Conservation (phyloP, 2,888 invertebrate species). For the Carcina quercana region DNA sequence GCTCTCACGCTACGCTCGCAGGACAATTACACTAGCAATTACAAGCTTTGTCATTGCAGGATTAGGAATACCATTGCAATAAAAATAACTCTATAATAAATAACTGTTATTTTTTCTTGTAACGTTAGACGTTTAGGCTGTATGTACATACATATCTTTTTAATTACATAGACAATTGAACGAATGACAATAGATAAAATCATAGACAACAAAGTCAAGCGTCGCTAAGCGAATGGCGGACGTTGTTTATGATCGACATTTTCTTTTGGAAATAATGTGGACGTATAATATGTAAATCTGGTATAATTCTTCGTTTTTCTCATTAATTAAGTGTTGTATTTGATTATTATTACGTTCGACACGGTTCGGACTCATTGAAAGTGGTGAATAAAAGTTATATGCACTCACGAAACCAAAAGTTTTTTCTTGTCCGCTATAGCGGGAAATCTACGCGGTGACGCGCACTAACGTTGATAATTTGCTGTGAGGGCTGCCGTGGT, state of each 20-base stretch:
- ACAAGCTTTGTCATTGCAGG: too few species aligned
- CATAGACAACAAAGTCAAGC: slow-evolving; percentile 49
- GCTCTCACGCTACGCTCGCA: too few species aligned
- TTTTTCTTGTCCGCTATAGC: slow-evolving; percentile 54
- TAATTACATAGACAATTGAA: slow-evolving; percentile 1
- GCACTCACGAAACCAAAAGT: slow-evolving; percentile 29
- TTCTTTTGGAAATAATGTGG: slow-evolving; percentile 49
- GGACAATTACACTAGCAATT: too few species aligned
- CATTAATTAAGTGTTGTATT: slow-evolving; percentile 11
- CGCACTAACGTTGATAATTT: slow-evolving; percentile 54
- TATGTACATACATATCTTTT: too few species aligned
- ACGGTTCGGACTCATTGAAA: slow-evolving; percentile 6
- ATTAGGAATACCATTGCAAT: too few species aligned
- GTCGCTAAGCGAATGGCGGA: slow-evolving; percentile 39
- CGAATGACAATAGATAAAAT: slow-evolving; percentile 5
- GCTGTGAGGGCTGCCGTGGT: slow-evolving; percentile 42
- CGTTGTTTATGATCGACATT: slow-evolving; percentile 67
- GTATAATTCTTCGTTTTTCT: slow-evolving; percentile 20
- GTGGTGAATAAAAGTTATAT: slow-evolving; percentile 24
- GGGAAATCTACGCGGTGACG: slow-evolving; percentile 69
- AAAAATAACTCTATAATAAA: too few species aligned
- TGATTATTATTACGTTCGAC: slow-evolving; percentile 7
- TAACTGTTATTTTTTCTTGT: too few species aligned
- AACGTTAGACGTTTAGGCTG: too few species aligned
- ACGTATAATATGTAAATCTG: slow-evolving; percentile 33